Evolutionary conservation across 1,140 invertebrate genomes (phyloP), one percentile per base, ranked within the genome.

Genomic region (Prorops nasuta): DNA sequence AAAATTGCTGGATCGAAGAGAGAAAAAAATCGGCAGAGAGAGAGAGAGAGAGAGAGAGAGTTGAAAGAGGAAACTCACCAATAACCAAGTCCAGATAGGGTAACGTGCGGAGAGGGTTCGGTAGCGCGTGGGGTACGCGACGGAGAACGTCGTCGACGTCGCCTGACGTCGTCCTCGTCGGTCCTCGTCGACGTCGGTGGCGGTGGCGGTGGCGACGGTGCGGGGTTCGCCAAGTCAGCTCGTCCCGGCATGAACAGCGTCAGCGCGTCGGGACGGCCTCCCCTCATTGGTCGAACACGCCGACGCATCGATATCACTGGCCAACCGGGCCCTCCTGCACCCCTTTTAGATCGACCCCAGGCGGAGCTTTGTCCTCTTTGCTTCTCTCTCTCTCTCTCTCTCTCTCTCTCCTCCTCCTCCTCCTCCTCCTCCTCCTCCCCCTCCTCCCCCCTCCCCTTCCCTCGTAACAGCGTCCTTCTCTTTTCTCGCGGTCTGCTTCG

Each of bases 1-100:
- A 28, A 28, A 4, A 4, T 28, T 28, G 24, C 24, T 1, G 28
- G n/a, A 17, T 18, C 6, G n/a, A 20, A 36, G 40, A 18, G 2
- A 3, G 18, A 18, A 21, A 39, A n/a, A 14, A 20, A 35, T 18
- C 17, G 19, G 7, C 31, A 15, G 18, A 38, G 44, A 19, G n/a
- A 37, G 24, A 21, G 21, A 42, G 31, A 16, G 16, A 42, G 9
- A 9, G 2, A 9, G 42, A 47, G 21, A 21, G 16, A 31, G 12
- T 14, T 16, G 14, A 41, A 16, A 39, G 35, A 10, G 44, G 31
- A 19, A 24, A 77, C 75, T 78, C 74, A 78, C 74, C 76, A 75
- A 78, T 76, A 78, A 76, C 75, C 70, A 73, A 74, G 73, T 74
- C 73, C 72, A 74, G 73, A 75, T 69, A 66, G 55, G 52, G 53